Conservation (phyloP, 2,888 invertebrate genomes). For the Steinernema hermaphroditum region DNA sequence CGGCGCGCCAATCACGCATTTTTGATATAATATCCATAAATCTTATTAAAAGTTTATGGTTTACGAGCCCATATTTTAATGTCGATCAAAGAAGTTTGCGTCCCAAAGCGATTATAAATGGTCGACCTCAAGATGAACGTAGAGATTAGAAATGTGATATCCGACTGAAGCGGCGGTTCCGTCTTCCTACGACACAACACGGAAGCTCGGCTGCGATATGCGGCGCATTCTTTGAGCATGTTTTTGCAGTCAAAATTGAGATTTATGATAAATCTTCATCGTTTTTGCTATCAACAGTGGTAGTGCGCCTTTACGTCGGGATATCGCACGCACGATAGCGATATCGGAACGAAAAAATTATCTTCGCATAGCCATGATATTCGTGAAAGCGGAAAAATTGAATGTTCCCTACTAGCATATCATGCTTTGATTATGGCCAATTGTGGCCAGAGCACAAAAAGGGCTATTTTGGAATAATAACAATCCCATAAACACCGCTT, state of each 20-base stretch:
- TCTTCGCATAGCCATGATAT: background rate
- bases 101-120: constrained; percentile 4
- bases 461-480: too few species aligned
- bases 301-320: too few species aligned
- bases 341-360: too few species aligned
- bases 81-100: background rate
- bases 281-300: background rate
- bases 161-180: background rate
- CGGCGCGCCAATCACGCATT: too few species aligned
- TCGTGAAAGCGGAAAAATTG: background rate
- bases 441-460: too few species aligned
- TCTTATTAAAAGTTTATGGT: background rate
- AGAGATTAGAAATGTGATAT: constrained; percentile 19
- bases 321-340: too few species aligned
- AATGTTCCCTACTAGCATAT: background rate
- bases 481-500: too few species aligned
- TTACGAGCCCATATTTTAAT: background rate
- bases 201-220: constrained; percentile 8
- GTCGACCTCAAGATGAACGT: background rate
- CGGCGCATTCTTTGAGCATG: background rate
- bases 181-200: constrained; percentile 3
- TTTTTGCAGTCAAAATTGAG: constrained; percentile 6
- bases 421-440: background rate
- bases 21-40: too few species aligned
- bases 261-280: constrained; percentile 12